A percentile compares a stretch with the other conserved stretches of the same genome.
These are phyloP conservation scores for Bhutanitis thaidina DNA, from an alignment of 2,888 invertebrate genomes.

Conservation along the genomic window DNA sequence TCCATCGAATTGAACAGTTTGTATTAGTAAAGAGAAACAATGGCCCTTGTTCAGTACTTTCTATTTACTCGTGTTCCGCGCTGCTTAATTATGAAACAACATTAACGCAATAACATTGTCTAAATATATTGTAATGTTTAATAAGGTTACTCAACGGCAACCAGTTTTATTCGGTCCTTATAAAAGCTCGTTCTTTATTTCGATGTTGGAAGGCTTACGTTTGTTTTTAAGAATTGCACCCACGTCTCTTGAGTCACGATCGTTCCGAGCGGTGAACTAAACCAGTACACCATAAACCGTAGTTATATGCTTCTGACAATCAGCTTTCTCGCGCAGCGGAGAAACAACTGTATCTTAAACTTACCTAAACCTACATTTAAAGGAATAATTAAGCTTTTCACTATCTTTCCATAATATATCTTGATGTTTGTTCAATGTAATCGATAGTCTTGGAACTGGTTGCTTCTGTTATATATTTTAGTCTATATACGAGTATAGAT, in stretches of 20 bases:
- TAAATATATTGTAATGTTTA: conserved; percentile 1
- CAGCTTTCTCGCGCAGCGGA: conserved; percentile 35
- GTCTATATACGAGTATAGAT: no score
- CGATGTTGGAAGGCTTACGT: background rate
- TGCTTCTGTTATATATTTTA: no score
- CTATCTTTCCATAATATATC: no score
- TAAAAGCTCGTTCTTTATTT: background rate
- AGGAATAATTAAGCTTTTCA: background rate
- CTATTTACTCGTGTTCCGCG: conserved; percentile 11
- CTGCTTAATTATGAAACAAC: conserved; percentile 14
- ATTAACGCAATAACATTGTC: conserved; percentile 1
- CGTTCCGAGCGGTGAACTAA: conserved; percentile 24
- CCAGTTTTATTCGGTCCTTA: conserved; percentile 2
- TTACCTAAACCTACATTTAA: background rate
- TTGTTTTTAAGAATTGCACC: conserved; percentile 7
- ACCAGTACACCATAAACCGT: conserved; percentile 30
- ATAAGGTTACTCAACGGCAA: conserved; percentile 1
- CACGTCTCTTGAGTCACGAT: conserved; percentile 41
- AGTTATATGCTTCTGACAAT: conserved; percentile 27
- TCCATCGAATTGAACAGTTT: conserved; percentile 18
- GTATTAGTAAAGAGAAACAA: conserved; percentile 18
- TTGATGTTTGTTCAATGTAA: no score
- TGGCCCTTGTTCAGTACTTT: conserved; percentile 20
- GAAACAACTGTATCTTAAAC: background rate
- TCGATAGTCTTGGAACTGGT: no score